phyloP scores from a whole-genome alignment of 2,113 vertebrate genomes.

The Perognathus longimembris region DNA sequence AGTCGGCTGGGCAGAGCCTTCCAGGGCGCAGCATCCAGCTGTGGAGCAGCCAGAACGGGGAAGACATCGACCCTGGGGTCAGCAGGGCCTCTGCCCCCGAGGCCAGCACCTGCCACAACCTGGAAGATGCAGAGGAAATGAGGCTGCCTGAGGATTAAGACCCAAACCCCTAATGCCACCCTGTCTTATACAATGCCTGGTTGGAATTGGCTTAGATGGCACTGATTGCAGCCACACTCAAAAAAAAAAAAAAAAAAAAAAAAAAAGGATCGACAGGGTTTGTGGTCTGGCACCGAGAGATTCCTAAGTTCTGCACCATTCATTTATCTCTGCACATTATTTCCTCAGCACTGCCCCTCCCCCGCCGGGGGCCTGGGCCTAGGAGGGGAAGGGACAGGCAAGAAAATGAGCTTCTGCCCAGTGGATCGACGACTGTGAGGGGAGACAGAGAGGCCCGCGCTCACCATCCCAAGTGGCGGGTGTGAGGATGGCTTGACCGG shows the following conservation, averaged over 20 bases:
- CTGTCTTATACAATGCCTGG: neutral
- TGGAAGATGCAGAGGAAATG: neutral
- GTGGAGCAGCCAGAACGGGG: constrained; percentile 46
- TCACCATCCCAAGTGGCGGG: neutral
- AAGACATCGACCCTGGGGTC: constrained; percentile 67
- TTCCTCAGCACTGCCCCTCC: neutral
- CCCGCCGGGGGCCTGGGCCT: neutral
- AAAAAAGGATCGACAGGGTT: neutral
- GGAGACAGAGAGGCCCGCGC: too few species aligned
- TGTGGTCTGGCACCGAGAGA: neutral
- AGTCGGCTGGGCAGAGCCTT: constrained; percentile 25
- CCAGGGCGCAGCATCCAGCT: neutral
- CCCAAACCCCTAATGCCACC: neutral
- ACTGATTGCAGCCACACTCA: neutral
- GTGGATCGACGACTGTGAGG: neutral
- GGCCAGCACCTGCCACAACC: constrained; percentile 10
- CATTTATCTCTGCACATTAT: neutral
- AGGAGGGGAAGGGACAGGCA: neutral
- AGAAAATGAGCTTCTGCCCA: neutral
- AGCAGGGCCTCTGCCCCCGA: constrained; percentile 5
- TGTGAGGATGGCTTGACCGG: too few species aligned
- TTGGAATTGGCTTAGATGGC: neutral
- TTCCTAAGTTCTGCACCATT: neutral
- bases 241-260: neutral
- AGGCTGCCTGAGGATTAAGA: neutral